Conservation (phyloP, 2,113 vertebrate species). For the Dryoscopus gambensis region DNA sequence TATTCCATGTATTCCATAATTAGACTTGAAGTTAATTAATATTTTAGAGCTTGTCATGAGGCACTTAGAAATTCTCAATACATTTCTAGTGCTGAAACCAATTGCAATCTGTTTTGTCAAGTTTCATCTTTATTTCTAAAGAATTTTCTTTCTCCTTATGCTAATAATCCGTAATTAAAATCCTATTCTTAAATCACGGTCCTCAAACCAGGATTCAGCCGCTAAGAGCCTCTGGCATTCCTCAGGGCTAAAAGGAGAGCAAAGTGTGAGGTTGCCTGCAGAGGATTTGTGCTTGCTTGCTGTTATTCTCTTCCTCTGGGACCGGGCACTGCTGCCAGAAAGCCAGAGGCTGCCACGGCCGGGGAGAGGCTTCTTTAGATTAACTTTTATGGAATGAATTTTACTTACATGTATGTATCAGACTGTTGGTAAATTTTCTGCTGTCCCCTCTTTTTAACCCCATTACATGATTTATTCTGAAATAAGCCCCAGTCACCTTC, state of each 20-base stretch:
- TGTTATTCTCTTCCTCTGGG: not conserved
- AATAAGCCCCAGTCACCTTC: not conserved
- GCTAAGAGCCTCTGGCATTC: not conserved
- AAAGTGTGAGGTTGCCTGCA: not conserved
- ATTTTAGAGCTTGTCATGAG: not conserved
- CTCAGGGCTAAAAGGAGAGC: not conserved
- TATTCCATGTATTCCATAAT: not conserved
- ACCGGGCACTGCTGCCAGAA: not conserved
- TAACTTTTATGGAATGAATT: not conserved
- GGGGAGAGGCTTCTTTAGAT: not conserved
- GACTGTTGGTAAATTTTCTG: not conserved
- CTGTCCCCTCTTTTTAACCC: slow-evolving; percentile 11
- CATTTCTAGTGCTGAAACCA: not conserved
- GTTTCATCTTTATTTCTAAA: not conserved
- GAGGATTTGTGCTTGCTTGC: not conserved
- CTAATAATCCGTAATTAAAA: not conserved
- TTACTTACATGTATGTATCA: not conserved
- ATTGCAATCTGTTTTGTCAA: not conserved
- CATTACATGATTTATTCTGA: not conserved
- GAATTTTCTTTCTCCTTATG: not conserved
- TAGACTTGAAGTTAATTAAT: not conserved
- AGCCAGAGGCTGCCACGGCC: not conserved
- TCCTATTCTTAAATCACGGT: not conserved
- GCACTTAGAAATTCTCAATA: not conserved
- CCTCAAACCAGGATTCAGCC: not conserved